Base-by-base conservation (phyloP, 2,888 invertebrate species). In the Tenthredo amoena region DNA sequence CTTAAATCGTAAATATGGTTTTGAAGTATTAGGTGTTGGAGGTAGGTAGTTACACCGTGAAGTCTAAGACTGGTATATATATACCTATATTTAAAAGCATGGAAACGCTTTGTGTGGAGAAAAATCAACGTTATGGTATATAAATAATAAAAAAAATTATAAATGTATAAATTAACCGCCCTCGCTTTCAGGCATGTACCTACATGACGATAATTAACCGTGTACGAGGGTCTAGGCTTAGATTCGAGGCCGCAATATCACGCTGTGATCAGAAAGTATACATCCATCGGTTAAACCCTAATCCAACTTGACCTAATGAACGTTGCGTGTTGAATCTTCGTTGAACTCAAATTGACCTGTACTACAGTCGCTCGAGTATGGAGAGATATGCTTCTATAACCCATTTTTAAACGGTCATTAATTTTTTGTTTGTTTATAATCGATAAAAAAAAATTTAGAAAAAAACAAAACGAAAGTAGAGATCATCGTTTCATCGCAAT, bases 111-210 rank as follows among this genome's bases (percentile, higher is more conserved):
- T 47, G n/a, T 10, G n/a, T 21, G n/a, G n/a, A 58, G 1, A 50
- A 6, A n/a, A 18, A 50, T 5, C 18, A 50, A n/a, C 50, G 18
- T 50, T n/a, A 6, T 18, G 5, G 15, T 68, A 68, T 34, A 91
- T 91, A 92, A 91, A 92, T 91, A 91, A 91, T 90, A 89, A 15
- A 12, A 31, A 26, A 68, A 34, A 34, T 62, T 62, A 62, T 90
- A 81, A 87, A 88, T 89, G 86, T 91, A 91, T 92, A 91, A 92
- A 92, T 91, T 90, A 92, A 91, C 90, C 92, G 91, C 92, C 92
- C 92, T 91, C 90, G 88, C 90, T 43, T 21, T 21, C 21, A 26
- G 12, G 1, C 26, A 62, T 2, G 5, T 26, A 62, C n/a, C 55
- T 55, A 55, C n/a, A 55, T n/a, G 55, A 77, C 55, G 55, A 77